Percentiles rank a stretch among this genome's conserved stretches.
Evolutionary conservation across 2,888 invertebrate genomes (phyloP).

Genomic region (Ectobius pallidus): DNA sequence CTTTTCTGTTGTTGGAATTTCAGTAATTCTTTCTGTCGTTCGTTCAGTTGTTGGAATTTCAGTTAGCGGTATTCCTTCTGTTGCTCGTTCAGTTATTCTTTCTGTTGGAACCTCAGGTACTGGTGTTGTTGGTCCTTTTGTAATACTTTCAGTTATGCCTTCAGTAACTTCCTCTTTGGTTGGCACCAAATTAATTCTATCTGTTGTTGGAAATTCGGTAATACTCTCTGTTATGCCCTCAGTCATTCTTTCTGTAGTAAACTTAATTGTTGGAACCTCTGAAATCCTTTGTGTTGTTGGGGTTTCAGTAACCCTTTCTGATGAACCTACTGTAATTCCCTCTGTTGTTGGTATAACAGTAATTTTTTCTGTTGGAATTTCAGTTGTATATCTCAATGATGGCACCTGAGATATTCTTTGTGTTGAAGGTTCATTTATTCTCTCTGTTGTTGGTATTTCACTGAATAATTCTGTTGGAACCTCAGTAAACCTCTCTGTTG

Average conservation of each 20-base stretch:
- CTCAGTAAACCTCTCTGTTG: neutral
- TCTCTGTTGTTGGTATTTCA: neutral
- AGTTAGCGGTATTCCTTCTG: neutral
- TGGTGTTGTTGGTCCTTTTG: neutral
- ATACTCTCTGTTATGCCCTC: neutral
- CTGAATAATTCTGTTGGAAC: neutral
- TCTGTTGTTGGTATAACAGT: constrained; percentile 25
- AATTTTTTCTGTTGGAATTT: constrained; percentile 4
- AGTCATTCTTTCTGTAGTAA: neutral
- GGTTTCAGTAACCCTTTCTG: constrained; percentile 39
- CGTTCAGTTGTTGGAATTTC: neutral
- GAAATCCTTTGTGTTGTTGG: neutral
- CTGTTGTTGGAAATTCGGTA: neutral
- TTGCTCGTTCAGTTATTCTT: neutral
- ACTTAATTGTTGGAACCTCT: neutral
- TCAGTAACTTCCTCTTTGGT: neutral
- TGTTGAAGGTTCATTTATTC: neutral
- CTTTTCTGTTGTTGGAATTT: neutral
- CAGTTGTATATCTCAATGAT: too few species aligned
- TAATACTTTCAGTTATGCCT: neutral
- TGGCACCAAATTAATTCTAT: neutral
- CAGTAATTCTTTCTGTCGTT: neutral
- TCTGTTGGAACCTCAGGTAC: neutral
- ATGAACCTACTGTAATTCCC: neutral
- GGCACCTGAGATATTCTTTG: neutral